Conservation (phyloP, 2,113 vertebrate genomes). For the Myrmecobius fasciatus region DNA sequence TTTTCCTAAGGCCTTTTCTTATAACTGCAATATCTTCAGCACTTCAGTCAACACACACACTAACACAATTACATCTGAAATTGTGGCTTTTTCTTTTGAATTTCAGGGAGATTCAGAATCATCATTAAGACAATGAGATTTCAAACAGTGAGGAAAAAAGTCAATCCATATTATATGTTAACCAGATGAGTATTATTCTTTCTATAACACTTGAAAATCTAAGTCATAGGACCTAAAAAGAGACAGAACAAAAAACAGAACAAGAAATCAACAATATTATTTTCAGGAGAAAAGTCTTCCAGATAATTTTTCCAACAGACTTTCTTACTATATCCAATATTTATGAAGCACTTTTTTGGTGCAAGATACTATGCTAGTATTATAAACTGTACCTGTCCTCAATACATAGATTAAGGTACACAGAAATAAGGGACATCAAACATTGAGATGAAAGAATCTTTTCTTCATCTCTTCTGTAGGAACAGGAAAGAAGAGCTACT, state of each 20-base stretch:
- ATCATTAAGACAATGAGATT: constrained; percentile 26
- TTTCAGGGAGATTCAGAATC: not conserved
- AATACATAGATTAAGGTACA: not conserved
- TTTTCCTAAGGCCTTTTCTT: not conserved
- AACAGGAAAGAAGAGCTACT: not conserved
- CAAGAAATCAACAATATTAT: not conserved
- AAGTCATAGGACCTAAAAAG: constrained; percentile 82
- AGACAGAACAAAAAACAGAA: constrained; percentile 80
- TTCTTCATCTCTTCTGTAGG: not conserved
- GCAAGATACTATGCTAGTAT: no score
- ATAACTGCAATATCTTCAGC: accelerated
- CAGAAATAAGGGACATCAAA: not conserved
- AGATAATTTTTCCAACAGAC: not conserved
- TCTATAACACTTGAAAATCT: constrained; percentile 79
- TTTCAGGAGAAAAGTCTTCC: not conserved
- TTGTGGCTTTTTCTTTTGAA: not conserved
- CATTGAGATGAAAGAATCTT: not conserved
- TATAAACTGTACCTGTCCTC: not conserved
- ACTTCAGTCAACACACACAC: not conserved
- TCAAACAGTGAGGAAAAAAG: constrained; percentile 66
- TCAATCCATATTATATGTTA: constrained; percentile 73
- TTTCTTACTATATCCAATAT: not conserved
- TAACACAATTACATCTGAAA: not conserved
- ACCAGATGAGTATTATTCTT: constrained; percentile 79
- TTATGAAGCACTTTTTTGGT: accelerated